These are phyloP conservation scores for Linepithema humile DNA, from an alignment of 1,140 invertebrate species.

Conservation along the genomic window DNA sequence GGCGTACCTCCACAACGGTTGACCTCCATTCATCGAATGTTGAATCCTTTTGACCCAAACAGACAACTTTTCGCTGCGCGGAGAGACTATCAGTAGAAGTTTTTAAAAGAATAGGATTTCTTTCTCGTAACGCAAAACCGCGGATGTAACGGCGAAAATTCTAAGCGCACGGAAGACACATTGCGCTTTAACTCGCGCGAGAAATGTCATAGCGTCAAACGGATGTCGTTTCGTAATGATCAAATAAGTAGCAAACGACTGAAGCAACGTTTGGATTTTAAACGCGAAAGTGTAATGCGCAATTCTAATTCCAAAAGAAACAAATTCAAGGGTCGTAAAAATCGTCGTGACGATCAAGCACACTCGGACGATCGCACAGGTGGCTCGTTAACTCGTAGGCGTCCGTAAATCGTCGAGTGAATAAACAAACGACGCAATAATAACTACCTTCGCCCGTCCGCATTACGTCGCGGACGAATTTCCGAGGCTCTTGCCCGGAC, in stretches of 20 bases:
- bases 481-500: neutral
- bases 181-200: neutral
- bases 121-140: slow-evolving; percentile 23
- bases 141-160: slow-evolving; percentile 47
- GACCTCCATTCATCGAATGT: slow-evolving; percentile 57
- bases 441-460: neutral
- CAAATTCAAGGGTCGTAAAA: neutral
- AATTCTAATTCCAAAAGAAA: neutral
- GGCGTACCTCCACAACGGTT: slow-evolving; percentile 44
- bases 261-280: neutral
- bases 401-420: neutral
- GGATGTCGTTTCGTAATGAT: neutral
- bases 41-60: slow-evolving; percentile 70
- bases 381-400: neutral
- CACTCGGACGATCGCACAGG: neutral
- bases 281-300: neutral
- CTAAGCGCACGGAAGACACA: neutral
- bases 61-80: slow-evolving; percentile 57
- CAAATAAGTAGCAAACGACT: neutral
- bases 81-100: slow-evolving; percentile 43
- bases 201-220: neutral
- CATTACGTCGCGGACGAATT: neutral
- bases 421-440: neutral
- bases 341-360: neutral
- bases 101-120: slow-evolving; percentile 45